Conservation (phyloP, 2,888 invertebrate genomes). For the Incurvaria masculella region DNA sequence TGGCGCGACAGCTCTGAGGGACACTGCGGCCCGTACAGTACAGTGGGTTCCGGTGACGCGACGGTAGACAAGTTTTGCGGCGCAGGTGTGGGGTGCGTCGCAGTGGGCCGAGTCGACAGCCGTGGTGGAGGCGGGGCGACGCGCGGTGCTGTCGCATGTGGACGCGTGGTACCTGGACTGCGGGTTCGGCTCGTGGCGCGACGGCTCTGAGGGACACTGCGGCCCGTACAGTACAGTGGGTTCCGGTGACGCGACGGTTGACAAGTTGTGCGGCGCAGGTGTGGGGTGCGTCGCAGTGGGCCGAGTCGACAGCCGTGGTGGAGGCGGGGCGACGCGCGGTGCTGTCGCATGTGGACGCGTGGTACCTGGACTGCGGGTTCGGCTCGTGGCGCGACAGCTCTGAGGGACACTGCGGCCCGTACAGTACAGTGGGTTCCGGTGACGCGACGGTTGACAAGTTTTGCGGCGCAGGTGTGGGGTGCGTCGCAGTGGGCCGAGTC, state of each 20-base stretch:
- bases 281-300: constrained; percentile 82
- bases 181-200: constrained; percentile 83
- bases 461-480: constrained; percentile 83
- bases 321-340: constrained; percentile 76
- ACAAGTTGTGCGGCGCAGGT: too few species aligned
- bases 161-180: constrained; percentile 89
- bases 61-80: too few species aligned
- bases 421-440: too few species aligned
- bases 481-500: constrained; percentile 80
- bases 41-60: too few species aligned
- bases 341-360: constrained; percentile 82
- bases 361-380: constrained; percentile 87
- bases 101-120: constrained; percentile 79
- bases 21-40: constrained; percentile 84
- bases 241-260: too few species aligned
- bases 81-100: constrained; percentile 81
- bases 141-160: constrained; percentile 77
- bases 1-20: constrained; percentile 83
- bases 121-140: constrained; percentile 72
- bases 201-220: constrained; percentile 80
- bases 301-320: constrained; percentile 72
- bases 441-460: too few species aligned
- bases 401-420: constrained; percentile 84
- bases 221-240: too few species aligned
- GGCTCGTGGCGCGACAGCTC: constrained; percentile 82